Base-by-base conservation (phyloP, 2,888 invertebrate species). In the Sinopyrophorus schimmeli region DNA sequence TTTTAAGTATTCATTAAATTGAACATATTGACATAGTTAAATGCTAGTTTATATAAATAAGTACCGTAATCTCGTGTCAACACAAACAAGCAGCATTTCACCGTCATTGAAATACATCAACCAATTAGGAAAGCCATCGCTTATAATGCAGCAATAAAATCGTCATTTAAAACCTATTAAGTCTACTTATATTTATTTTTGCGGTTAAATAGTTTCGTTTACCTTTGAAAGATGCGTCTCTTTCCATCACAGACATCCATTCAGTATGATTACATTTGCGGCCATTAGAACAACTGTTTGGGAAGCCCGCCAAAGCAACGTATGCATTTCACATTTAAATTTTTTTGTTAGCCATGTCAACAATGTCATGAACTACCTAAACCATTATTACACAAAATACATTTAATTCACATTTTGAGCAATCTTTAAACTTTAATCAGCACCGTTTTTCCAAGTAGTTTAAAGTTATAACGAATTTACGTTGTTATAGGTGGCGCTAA, bases 281-380 rank as follows among this genome's bases (percentile, higher is more conserved):
- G 70, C 71, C 71, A 71, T 71, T 70, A 70, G 64, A 61, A 61
- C 64, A 64, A 65, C 65, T 67, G 65, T 64, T 64, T 64, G 50
- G 44, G 42, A 64, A 63, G 60, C 66, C 63, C 67, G 67, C 67
- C 67, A 67, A 67, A 66, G 32, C 38, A 43, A 48, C 53, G 41
- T 38, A 12, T 18, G 21, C 27, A 31, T 30, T 35, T 40, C n/a
- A 14, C 4, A 35, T 41, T 35, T 35, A 42, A 30, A 46, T n/a
- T 30, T 30, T 27, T 28, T n/a, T n/a, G n/a, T n/a, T n/a, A n/a
- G 7, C 6, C 17, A 11, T 5, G 10, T 24, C n/a, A n/a, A n/a
- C n/a, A n/a, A n/a, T n/a, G n/a, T n/a, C n/a, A n/a, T n/a, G n/a
- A n/a, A n/a, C n/a, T n/a, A n/a, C n/a, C n/a, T n/a, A n/a, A n/a